phyloP scores from a whole-genome alignment of 2,113 vertebrate genomes.

The Peucedramus taeniatus region DNA sequence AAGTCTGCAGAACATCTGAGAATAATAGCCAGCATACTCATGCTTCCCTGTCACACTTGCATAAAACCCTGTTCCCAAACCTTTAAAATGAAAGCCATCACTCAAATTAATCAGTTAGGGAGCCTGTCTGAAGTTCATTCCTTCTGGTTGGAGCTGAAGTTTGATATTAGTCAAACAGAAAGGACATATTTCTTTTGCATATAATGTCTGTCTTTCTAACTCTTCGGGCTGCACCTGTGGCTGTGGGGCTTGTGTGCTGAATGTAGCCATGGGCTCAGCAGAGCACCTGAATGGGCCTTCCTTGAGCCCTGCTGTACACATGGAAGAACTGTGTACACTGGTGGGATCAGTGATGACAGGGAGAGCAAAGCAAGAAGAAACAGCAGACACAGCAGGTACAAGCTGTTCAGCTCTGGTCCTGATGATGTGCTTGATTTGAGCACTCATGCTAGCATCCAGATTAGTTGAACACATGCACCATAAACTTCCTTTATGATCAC shows the following conservation, averaged over 20 bases:
- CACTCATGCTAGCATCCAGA: neutral
- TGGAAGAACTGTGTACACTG: neutral
- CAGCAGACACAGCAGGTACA: neutral
- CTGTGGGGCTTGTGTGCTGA: neutral
- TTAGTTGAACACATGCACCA: neutral
- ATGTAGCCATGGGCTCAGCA: neutral
- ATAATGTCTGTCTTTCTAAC: neutral
- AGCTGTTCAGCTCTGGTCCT: neutral
- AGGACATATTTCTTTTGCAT: neutral
- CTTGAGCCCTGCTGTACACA: neutral
- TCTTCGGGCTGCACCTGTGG: neutral
- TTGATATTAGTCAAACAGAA: neutral
- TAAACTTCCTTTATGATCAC: neutral
- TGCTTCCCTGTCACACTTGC: neutral
- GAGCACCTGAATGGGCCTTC: neutral
- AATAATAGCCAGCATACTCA: constrained; percentile 19
- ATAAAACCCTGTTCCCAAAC: neutral
- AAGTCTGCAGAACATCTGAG: constrained; percentile 18
- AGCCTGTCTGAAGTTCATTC: neutral
- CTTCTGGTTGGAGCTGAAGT: neutral
- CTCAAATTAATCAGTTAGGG: neutral
- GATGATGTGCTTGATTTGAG: neutral
- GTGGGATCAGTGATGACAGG: neutral
- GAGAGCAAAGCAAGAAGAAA: neutral
- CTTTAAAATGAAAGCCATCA: constrained; percentile 12